A percentile compares a stretch with the other conserved stretches of the same genome.
Conservation (phyloP, 1,140 invertebrate genomes). For the Pollicipes pollicipes region DNA sequence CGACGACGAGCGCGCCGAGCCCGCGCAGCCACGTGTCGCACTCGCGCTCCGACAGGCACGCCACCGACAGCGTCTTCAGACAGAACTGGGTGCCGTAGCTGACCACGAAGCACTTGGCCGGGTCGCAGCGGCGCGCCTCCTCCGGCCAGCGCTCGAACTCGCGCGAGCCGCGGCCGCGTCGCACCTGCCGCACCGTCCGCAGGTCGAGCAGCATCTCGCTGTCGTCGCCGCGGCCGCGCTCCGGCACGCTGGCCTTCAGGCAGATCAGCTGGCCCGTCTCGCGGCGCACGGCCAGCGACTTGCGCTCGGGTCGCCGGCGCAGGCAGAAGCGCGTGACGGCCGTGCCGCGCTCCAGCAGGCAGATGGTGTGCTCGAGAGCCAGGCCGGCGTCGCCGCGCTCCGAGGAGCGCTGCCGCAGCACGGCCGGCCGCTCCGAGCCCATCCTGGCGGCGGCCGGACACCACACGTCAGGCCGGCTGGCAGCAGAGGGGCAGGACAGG, state of each 20-base stretch:
- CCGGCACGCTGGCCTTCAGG: conserved; percentile 25
- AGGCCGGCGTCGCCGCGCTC: neutral
- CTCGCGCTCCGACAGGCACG: conserved; percentile 65
- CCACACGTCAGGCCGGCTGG: no score
- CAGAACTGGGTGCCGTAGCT: conserved; percentile 82
- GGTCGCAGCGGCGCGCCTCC: conserved; percentile 61
- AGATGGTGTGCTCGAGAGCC: neutral
- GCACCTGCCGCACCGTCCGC: conserved; percentile 72
- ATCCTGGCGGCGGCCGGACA: neutral
- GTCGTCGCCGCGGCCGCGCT: neutral
- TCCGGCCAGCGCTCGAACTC: conserved; percentile 86
- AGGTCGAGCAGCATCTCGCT: conserved; percentile 41
- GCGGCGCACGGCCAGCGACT: conserved; percentile 56
- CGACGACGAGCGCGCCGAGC: conserved; percentile 55
- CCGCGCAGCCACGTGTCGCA: conserved; percentile 73
- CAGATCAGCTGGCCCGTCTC: conserved; percentile 75
- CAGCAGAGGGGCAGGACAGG: no score
- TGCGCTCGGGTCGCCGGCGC: conserved; percentile 55
- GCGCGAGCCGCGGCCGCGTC: conserved; percentile 68
- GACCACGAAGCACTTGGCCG: conserved; percentile 65
- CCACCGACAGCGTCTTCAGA: conserved; percentile 70
- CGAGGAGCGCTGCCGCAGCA: neutral
- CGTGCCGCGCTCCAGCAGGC: neutral
- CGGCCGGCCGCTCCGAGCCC: neutral
- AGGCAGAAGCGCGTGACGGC: conserved; percentile 8